Evolutionary conservation across 2,113 vertebrate species (phyloP).

Genomic region (Motacilla tschutschensis): DNA sequence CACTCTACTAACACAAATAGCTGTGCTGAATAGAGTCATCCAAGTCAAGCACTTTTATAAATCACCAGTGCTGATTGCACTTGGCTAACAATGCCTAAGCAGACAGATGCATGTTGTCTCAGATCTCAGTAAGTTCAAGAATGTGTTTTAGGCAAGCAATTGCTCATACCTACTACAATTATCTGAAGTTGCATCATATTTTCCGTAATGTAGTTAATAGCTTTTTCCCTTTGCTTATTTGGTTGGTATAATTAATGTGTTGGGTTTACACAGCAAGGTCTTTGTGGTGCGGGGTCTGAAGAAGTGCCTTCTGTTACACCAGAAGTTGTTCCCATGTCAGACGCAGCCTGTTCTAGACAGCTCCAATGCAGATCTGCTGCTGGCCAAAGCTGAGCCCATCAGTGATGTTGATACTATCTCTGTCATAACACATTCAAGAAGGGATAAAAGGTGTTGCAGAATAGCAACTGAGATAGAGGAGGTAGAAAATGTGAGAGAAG

Average conservation of each 20-base stretch:
- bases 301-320: background rate
- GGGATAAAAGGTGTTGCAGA: background rate
- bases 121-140: background rate
- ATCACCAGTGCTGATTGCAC: background rate
- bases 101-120: background rate
- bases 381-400: background rate
- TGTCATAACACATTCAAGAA: background rate
- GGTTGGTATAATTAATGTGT: background rate
- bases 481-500: background rate
- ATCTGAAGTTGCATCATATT: background rate
- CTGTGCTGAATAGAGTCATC: background rate
- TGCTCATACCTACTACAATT: background rate
- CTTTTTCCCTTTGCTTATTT: background rate
- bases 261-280: background rate
- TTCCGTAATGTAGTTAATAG: background rate
- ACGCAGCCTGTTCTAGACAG: background rate
- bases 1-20: background rate
- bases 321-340: background rate
- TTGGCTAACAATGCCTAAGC: background rate
- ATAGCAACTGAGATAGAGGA: background rate
- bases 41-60: background rate
- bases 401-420: fast-evolving
- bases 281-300: background rate
- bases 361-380: background rate
- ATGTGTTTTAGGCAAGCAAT: background rate